phyloP scores from a whole-genome alignment of 2,888 invertebrate species.

The Drosophila paramelanica region DNA sequence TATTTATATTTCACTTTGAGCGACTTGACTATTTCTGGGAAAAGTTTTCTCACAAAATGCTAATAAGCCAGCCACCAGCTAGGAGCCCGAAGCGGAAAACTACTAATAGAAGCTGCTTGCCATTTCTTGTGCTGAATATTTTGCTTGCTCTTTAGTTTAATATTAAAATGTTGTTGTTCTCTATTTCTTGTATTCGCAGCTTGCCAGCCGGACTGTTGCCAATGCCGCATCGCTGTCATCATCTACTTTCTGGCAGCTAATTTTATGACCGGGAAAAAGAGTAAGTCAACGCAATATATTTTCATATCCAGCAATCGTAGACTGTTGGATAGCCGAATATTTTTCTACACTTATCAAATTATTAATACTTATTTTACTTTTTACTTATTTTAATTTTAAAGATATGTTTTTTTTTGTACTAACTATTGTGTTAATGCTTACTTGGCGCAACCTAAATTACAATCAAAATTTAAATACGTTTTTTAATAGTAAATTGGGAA shows the following conservation, averaged over 20 bases:
- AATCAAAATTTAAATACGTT: no score
- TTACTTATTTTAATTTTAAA: no score
- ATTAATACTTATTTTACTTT: no score
- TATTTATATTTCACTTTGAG: constrained; percentile 34
- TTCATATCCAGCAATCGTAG: constrained; percentile 5
- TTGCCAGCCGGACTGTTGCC: constrained; percentile 20
- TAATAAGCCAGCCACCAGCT: constrained; percentile 38
- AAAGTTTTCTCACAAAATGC: constrained; percentile 41
- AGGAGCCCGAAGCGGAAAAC: constrained; percentile 26
- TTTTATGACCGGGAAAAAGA: constrained; percentile 33
- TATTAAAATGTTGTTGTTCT: constrained; percentile 50
- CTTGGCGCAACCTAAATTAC: no score
- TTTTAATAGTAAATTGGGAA: no score
- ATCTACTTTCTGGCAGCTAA: constrained; percentile 39
- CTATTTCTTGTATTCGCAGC: constrained; percentile 47
- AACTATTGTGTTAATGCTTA: no score
- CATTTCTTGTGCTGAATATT: constrained; percentile 23
- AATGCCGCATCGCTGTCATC: constrained; percentile 45
- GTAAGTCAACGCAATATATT: constrained; percentile 48
- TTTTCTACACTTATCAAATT: neutral
- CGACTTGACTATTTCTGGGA: constrained; percentile 7
- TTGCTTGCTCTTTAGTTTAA: constrained; percentile 11
- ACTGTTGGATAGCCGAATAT: constrained; percentile 8
- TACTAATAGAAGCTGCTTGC: constrained; percentile 25
- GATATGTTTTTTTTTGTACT: no score